These are phyloP conservation scores for Xestia sexstrigata DNA, from an alignment of 2,888 invertebrate genomes.

Conservation along the genomic window DNA sequence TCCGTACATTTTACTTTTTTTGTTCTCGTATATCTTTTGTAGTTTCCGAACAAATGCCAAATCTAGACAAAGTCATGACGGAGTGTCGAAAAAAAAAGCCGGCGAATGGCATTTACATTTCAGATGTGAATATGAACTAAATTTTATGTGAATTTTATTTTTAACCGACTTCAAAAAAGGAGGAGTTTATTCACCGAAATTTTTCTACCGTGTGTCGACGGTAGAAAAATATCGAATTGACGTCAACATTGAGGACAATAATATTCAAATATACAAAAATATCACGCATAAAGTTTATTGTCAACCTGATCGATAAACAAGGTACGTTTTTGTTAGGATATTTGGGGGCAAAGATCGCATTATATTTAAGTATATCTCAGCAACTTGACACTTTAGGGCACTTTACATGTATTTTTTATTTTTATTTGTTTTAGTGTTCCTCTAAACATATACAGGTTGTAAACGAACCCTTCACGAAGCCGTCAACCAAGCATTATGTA, in stretches of 20 bases:
- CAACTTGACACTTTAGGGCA: neutral
- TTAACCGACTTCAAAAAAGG: too few species aligned
- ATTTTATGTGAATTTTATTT: neutral
- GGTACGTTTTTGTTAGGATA: neutral
- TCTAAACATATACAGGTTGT: too few species aligned
- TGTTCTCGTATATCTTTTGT: neutral
- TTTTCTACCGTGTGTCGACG: neutral
- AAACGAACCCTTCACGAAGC: too few species aligned
- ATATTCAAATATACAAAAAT: neutral
- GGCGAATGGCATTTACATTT: neutral
- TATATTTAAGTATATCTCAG: neutral
- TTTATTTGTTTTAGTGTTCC: neutral
- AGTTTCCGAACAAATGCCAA: neutral
- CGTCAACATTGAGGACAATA: neutral
- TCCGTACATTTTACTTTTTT: neutral
- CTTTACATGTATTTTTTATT: neutral
- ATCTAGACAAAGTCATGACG: neutral
- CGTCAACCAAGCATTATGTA: too few species aligned
- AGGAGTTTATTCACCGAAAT: too few species aligned
- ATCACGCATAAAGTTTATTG: neutral
- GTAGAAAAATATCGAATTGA: neutral
- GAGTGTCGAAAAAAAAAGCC: neutral
- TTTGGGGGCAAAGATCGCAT: neutral
- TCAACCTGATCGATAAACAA: neutral
- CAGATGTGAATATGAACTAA: neutral